Conservation (phyloP, 2,113 vertebrate genomes). For the Conger conger region DNA sequence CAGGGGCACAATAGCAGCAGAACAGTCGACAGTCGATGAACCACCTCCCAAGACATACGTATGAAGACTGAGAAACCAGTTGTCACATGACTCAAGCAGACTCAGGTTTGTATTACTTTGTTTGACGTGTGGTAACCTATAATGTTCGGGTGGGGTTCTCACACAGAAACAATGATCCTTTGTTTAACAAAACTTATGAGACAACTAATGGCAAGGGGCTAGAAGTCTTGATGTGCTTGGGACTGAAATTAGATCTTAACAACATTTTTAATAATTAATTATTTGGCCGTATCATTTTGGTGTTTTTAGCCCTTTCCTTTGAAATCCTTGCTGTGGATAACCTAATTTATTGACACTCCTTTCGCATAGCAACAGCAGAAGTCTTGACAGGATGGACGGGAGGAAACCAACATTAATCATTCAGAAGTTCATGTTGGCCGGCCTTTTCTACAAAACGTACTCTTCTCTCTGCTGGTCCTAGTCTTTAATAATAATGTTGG, state of each 20-base stretch:
- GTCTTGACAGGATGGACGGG: background rate
- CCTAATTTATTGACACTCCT: background rate
- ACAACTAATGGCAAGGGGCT: background rate
- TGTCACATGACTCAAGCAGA: background rate
- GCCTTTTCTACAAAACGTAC: background rate
- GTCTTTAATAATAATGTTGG: background rate
- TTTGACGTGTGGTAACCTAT: background rate
- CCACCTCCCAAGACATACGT: conserved; percentile 8
- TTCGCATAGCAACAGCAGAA: background rate
- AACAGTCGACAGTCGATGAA: conserved; percentile 22
- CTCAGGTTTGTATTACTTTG: background rate
- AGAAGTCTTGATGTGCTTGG: background rate
- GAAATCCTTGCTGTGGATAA: background rate
- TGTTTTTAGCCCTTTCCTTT: background rate
- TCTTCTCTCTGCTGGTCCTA: conserved; percentile 7
- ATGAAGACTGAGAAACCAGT: background rate
- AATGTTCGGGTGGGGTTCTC: background rate
- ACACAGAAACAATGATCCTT: background rate
- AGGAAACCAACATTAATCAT: conserved; percentile 2
- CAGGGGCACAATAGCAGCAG: conserved; percentile 27
- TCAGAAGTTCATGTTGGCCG: background rate
- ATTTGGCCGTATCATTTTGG: background rate
- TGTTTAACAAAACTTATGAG: background rate
- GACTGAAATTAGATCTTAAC: background rate
- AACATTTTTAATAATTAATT: background rate